Percentiles rank a stretch among this genome's conserved stretches.
Conservation (phyloP, 2,888 invertebrate genomes). For the Coleophora deauratella region DNA sequence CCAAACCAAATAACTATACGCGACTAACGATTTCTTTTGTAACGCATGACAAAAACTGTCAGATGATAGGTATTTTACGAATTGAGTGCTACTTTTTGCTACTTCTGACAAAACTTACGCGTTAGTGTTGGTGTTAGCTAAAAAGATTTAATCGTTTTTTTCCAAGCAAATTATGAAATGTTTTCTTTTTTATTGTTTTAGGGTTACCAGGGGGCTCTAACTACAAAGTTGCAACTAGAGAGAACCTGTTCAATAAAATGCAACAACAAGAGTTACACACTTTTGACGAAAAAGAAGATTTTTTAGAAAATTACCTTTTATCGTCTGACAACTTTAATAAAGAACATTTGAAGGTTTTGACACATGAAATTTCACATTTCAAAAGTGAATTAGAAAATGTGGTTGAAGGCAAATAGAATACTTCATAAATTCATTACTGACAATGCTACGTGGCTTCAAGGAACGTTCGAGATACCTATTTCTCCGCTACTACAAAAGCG, state of each 20-base stretch:
- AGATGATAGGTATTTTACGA: neutral
- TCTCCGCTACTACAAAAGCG: constrained; percentile 16
- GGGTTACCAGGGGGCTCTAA: neutral
- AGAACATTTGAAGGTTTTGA: constrained; percentile 3
- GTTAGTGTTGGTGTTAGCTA: too few relatives aligned
- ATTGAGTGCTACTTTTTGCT: too few relatives aligned
- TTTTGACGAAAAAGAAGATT: neutral
- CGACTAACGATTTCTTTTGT: neutral
- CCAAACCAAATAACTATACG: too few relatives aligned
- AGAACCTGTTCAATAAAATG: too few relatives aligned
- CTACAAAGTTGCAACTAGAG: neutral
- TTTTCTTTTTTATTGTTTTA: neutral
- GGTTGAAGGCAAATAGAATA: neutral
- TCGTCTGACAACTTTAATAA: constrained; percentile 1
- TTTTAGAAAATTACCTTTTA: constrained; percentile 1
- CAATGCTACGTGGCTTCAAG: constrained; percentile 6
- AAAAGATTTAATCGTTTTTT: neutral
- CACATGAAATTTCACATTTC: constrained; percentile 1
- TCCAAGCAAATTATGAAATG: neutral
- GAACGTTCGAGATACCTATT: constrained; percentile 5
- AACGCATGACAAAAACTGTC: neutral
- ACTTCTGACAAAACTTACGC: too few relatives aligned
- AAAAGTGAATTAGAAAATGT: constrained; percentile 1
- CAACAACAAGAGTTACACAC: neutral
- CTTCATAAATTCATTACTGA: neutral